Percentiles rank a stretch among this genome's conserved stretches.
Conservation (phyloP, 2,797 vertebrate species). For the Hirundo rustica region DNA sequence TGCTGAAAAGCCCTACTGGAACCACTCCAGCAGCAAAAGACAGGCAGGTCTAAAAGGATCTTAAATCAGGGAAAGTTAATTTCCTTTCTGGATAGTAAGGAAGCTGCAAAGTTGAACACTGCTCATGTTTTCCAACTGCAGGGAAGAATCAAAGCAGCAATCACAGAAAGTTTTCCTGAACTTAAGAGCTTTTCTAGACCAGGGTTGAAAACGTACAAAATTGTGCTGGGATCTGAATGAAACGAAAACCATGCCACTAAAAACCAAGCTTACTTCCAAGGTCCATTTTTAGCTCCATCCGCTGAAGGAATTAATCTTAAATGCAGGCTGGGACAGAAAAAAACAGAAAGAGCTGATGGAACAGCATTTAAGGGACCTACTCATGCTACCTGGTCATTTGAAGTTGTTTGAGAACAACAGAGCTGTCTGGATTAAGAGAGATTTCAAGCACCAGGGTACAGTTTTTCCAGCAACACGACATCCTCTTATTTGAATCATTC, state of each 20-base stretch:
- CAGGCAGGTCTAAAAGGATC: slow-evolving; percentile 56
- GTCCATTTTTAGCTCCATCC: not conserved
- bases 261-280: slow-evolving; percentile 11
- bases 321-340: not conserved
- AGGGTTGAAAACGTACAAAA: not conserved
- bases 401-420: not conserved
- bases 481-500: not conserved
- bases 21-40: slow-evolving; percentile 39
- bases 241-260: not conserved
- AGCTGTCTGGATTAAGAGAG: not conserved
- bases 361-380: not conserved
- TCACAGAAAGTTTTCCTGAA: slow-evolving; percentile 20
- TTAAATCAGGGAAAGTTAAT: slow-evolving; percentile 67
- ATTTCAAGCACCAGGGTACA: not conserved
- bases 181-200: slow-evolving; percentile 15
- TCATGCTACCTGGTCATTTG: not conserved
- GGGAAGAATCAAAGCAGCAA: slow-evolving; percentile 38
- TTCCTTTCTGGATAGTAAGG: slow-evolving; percentile 61
- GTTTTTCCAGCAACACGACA: not conserved
- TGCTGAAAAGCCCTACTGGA: slow-evolving; percentile 52
- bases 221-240: not conserved
- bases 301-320: slow-evolving; percentile 26
- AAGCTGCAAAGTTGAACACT: slow-evolving; percentile 38
- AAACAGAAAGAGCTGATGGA: not conserved
- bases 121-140: slow-evolving; percentile 53